Conservation (phyloP, 2,888 invertebrate species). For the Iselma pallidipennis region DNA sequence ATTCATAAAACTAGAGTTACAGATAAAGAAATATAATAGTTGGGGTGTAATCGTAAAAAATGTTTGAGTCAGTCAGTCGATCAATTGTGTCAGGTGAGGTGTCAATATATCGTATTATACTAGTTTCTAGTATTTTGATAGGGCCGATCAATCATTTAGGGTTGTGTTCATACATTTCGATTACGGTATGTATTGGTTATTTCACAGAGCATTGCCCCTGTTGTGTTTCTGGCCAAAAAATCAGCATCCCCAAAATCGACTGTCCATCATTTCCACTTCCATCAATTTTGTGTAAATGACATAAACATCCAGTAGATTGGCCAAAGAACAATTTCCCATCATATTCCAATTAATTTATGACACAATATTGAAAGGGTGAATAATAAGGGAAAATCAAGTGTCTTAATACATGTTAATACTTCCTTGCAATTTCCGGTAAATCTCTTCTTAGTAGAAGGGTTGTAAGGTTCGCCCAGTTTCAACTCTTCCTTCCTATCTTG, state of each 20-base stretch:
- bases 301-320: conserved; percentile 29
- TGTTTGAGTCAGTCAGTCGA: not conserved
- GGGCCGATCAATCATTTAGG: conserved; percentile 40
- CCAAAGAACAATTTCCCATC: conserved; percentile 8
- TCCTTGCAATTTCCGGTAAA: conserved; percentile 54
- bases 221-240: conserved; percentile 40
- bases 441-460: conserved; percentile 35
- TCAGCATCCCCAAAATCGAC: conserved; percentile 37
- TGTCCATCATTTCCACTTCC: conserved; percentile 33
- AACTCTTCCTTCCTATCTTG: not conserved
- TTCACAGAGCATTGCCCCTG: conserved; percentile 51
- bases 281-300: conserved; percentile 48
- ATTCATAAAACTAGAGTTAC: not conserved
- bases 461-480: not conserved
- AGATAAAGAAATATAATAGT: not conserved
- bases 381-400: conserved; percentile 33
- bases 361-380: conserved; percentile 19
- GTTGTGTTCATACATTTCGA: conserved; percentile 33
- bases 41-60: not conserved
- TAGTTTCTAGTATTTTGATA: conserved; percentile 30
- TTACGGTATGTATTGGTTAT: conserved; percentile 49
- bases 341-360: conserved; percentile 22
- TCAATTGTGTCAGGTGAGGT: conserved; percentile 22
- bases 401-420: conserved; percentile 54
- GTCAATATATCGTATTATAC: conserved; percentile 29